These are phyloP conservation scores for Sebastes variabilis DNA, from an alignment of 2,797 vertebrate genomes.

Conservation along the genomic window DNA sequence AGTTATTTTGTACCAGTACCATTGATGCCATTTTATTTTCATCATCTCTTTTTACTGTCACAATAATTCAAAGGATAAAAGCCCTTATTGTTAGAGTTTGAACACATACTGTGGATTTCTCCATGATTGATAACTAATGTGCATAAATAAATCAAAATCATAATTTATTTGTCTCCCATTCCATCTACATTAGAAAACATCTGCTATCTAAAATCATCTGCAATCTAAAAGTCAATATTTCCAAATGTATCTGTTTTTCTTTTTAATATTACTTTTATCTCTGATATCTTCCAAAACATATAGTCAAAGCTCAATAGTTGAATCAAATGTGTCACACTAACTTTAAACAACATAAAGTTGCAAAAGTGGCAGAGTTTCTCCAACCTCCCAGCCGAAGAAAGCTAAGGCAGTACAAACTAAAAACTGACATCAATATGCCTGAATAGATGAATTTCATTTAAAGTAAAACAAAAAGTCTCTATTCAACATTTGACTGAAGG, in stretches of 20 bases:
- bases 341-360: not conserved
- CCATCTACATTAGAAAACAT: not conserved
- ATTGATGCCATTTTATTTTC: not conserved
- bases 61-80: not conserved
- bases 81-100: not conserved
- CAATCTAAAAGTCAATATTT: not conserved
- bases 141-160: not conserved
- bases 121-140: not conserved
- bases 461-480: not conserved
- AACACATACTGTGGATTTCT: not conserved
- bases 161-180: not conserved
- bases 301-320: not conserved
- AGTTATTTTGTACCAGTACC: not conserved
- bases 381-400: not conserved
- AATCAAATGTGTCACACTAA: not conserved
- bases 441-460: not conserved
- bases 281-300: not conserved
- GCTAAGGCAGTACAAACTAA: not conserved
- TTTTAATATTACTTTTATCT: not conserved
- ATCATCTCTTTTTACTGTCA: not conserved
- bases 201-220: not conserved
- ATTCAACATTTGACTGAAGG: not conserved
- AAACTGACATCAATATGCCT: not conserved
- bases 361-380: not conserved
- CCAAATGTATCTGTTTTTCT: not conserved